These are phyloP conservation scores for Xestia rhomboidea DNA, from an alignment of 2,888 invertebrate species.

Conservation along the genomic window DNA sequence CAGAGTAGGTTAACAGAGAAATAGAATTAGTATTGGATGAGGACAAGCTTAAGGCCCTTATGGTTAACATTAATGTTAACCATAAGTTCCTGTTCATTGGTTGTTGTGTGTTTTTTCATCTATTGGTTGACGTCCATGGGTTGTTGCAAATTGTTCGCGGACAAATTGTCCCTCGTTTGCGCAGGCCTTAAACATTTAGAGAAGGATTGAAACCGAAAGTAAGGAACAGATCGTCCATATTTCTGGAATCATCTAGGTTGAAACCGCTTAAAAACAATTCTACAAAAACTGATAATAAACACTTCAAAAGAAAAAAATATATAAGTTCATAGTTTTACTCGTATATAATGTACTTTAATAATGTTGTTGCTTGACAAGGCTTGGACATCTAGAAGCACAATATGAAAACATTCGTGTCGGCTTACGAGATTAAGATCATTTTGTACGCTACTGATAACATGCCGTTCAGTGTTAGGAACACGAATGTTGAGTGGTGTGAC, in stretches of 20 bases:
- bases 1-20: background rate
- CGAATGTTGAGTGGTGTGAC: constrained; percentile 4
- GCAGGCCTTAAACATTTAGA: background rate
- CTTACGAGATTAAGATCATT: constrained; percentile 19
- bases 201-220: background rate
- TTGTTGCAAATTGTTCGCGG: too few species aligned
- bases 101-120: too few species aligned
- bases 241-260: background rate
- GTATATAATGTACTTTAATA: too few species aligned
- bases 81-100: too few species aligned
- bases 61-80: too few species aligned
- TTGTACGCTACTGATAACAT: background rate
- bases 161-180: too few species aligned
- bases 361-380: background rate
- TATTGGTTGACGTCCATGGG: too few species aligned
- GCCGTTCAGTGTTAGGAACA: constrained; percentile 6
- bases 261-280: background rate
- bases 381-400: background rate
- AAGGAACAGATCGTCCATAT: too few species aligned
- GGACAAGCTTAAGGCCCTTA: too few species aligned
- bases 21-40: background rate
- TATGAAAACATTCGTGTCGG: background rate
- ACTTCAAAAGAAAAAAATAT: background rate
- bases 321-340: too few species aligned
- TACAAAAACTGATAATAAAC: background rate